Evolutionary conservation across 2,113 vertebrate genomes (phyloP), one percentile per base, ranked within the genome.

Genomic region (Crocuta crocuta): DNA sequence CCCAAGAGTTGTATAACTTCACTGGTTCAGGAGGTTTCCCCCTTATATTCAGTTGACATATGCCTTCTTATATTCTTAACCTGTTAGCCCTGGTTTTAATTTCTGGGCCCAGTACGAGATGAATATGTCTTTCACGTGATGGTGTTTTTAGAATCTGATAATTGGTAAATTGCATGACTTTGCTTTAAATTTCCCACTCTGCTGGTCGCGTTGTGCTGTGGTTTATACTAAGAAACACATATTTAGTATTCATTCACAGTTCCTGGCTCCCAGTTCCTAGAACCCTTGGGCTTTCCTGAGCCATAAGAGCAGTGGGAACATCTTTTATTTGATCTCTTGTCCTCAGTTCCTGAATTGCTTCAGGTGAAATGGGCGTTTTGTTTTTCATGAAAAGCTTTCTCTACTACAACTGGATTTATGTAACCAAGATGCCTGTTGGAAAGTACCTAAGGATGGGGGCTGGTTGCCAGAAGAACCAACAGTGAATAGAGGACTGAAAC

Each of bases 121-220:
- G 17, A 58, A 43, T 55, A 17, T 19, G 15, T 35, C 16, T 39
- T 76, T 31, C 1, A 43, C 0, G 0, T 4, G 28, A 21, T 11
- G 8, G 5, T 81, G 33, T 48, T 28, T 85, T 58, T 61, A 58
- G 89, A 58, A 53, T 43, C 58, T 39, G 45, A 55, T 39, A 31
- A 65, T 26, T 17, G 55, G 58, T 26, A 16, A 26, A 10, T 81
- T 19, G 0, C 50, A 5, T 48, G 71, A 93, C 24, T 39, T 83
- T 3, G 10, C 17, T 92, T 92, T 92, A 83, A 81, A 65, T 80
- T 33, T 76, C 43, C 26, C 10, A 11, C 70, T 43, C 58, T 73
- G 39, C 76, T 80, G 31, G 28, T 63, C 24, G 19, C 26, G 23
- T 24, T n/a, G 31, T 35, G 45, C 63, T 83, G 26, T 65, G 19